Evolutionary conservation across 2,888 invertebrate species (phyloP), one percentile per base, ranked within the genome.

Genomic region (Melangyna quadrimaculata): DNA sequence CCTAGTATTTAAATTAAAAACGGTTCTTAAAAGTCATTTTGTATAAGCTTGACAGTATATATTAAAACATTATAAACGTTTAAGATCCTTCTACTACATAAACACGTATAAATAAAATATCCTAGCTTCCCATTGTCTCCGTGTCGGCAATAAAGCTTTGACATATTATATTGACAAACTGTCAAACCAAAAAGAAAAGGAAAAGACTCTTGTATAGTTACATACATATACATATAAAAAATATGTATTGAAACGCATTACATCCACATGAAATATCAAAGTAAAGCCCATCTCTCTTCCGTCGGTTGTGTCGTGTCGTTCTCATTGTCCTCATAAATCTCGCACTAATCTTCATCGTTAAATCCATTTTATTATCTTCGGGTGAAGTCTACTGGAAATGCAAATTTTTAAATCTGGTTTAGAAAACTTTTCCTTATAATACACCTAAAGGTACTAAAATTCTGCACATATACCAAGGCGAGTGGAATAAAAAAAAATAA

Each of bases 181-280:
- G 48, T 48, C 67, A 51, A 37, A 35, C 35, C 24, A 9, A 67
- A 48, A 51, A 9, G 3, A 22, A 51, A 29, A 65, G 8, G 32
- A 8, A 63, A 7, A 48, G 32, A 32, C 48, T 35, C 17, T 24
- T 22, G 29, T 22, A n/a, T n/a, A n/a, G 22, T 22, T 35, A 5
- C 3, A 35, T 35, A 35, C 10, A 27, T 19, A 27, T 19, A 40
- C 12, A 14, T 61, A 27, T 43, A 43, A n/a, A 24, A 40, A 22
- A 17, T n/a, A 24, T 35, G 2, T 51, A 53, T 19, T 45, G 12
- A 53, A 69, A 74, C 59, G 45, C 51, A 67, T 71, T 81, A 65
- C 40, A 29, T 77, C 81, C 81, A 77, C 77, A 53, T 43, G 71
- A 73, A 53, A 48, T 73, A 61, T 82, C 82, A 82, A 67, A 78